Evolutionary conservation across 2,113 vertebrate species (phyloP).

Genomic region (Neotoma lepida): DNA sequence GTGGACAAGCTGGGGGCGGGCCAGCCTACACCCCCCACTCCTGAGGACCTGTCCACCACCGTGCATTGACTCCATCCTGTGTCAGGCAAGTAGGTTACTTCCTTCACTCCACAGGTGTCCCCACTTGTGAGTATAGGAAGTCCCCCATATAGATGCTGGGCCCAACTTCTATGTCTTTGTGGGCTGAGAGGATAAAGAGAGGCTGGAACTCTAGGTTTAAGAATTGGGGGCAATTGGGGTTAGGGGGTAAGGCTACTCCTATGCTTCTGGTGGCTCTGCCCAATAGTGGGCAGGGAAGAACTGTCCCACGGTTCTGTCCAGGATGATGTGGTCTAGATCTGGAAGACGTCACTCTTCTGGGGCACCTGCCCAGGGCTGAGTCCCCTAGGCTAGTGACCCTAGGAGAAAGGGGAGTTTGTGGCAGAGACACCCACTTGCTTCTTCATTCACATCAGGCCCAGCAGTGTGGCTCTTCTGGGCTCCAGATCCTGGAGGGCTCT

Average conservation of each 20-base stretch:
- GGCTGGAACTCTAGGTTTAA: slow-evolving; percentile 25
- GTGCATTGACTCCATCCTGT: slow-evolving; percentile 11
- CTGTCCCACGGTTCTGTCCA: not conserved
- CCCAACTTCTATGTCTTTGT: not conserved
- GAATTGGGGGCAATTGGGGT: not conserved
- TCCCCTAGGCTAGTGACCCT: slow-evolving; percentile 7
- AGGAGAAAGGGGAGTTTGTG: not conserved
- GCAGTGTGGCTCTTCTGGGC: slow-evolving; percentile 36
- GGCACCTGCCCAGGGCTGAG: not conserved
- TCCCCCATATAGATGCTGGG: slow-evolving; percentile 25
- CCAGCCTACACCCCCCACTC: slow-evolving; percentile 72
- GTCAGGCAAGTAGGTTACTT: slow-evolving; percentile 9
- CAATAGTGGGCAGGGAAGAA: not conserved
- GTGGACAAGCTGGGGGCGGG: slow-evolving; percentile 57
- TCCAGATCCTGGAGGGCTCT: slow-evolving; percentile 36
- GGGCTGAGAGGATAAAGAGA: not conserved
- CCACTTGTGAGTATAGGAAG: not conserved
- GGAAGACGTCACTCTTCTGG: slow-evolving; percentile 69
- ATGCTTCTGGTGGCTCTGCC: slow-evolving; percentile 9
- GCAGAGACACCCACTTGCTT: slow-evolving; percentile 31
- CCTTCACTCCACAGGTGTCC: not conserved
- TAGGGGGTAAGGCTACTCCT: not conserved
- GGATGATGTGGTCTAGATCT: not conserved
- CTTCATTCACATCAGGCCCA: slow-evolving; percentile 17
- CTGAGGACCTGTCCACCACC: slow-evolving; percentile 55